Conservation (phyloP, 2,888 invertebrate genomes). For the Tachina lurida region DNA sequence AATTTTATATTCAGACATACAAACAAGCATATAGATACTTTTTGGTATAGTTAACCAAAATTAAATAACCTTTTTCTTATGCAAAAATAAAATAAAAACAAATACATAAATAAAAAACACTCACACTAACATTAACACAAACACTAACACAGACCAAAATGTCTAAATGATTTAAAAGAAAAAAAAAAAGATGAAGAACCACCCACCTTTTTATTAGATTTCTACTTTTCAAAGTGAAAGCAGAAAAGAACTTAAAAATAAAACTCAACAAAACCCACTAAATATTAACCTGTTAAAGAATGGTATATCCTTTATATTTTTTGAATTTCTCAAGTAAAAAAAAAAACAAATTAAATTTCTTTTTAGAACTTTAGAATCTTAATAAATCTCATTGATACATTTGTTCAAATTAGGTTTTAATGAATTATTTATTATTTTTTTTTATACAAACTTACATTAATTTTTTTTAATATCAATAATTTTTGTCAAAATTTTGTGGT, state of each 20-base stretch:
- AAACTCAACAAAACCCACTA: conserved; percentile 65
- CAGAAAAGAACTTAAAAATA: conserved; percentile 45
- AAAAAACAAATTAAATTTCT: conserved; percentile 4
- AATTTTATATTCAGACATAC: conserved; percentile 48
- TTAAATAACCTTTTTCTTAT: conserved; percentile 35
- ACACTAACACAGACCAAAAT: conserved; percentile 35
- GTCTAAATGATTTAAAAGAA: conserved; percentile 27
- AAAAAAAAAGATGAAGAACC: conserved; percentile 55
- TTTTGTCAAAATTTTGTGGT: conserved; percentile 57
- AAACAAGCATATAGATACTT: conserved; percentile 48
- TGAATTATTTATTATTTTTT: conserved; percentile 69
- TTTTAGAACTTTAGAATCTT: conserved; percentile 60
- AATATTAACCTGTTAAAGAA: conserved; percentile 61
- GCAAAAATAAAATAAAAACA: neutral
- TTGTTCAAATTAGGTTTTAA: conserved; percentile 72
- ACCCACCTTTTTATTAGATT: conserved; percentile 71
- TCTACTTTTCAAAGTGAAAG: conserved; percentile 56
- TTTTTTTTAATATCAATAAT: conserved; percentile 13
- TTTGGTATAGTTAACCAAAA: conserved; percentile 52
- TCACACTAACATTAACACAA: neutral
- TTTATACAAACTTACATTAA: conserved; percentile 8
- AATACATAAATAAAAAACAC: conserved; percentile 11
- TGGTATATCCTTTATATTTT: conserved; percentile 23
- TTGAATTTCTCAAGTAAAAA: conserved; percentile 33
- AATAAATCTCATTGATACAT: conserved; percentile 68